Percentiles rank a stretch among this genome's conserved stretches.
Evolutionary conservation across 2,888 invertebrate species (phyloP).

Genomic region (Acrocera orbiculus): DNA sequence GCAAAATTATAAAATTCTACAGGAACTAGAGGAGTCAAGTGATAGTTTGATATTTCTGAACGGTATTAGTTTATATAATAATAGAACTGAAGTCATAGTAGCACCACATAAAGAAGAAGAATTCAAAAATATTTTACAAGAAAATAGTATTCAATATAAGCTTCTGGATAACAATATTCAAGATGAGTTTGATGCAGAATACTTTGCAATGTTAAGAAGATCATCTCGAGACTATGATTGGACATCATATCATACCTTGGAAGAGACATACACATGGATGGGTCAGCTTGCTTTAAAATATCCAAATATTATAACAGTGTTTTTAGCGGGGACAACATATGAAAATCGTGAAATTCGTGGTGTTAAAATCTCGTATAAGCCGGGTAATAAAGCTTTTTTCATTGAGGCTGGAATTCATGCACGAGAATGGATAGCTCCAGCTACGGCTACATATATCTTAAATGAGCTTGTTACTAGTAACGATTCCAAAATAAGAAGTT

Average conservation of each 20-base stretch:
- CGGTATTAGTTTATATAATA: not conserved
- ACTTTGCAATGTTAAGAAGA: not conserved
- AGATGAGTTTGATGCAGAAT: constrained; percentile 3
- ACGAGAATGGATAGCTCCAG: constrained; percentile 59
- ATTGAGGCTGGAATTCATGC: constrained; percentile 50
- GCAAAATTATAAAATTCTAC: constrained; percentile 23
- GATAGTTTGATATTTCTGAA: constrained; percentile 9
- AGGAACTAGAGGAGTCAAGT: constrained; percentile 12
- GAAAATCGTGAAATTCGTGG: constrained; percentile 43
- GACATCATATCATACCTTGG: constrained; percentile 22
- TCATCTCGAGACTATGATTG: constrained; percentile 14
- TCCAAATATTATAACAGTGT: constrained; percentile 33
- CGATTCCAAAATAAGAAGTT: constrained; percentile 31
- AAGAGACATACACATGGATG: constrained; percentile 39
- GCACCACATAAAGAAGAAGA: constrained; percentile 8
- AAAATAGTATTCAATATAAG: constrained; percentile 1
- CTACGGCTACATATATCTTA: constrained; percentile 42
- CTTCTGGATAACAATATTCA: constrained; percentile 8
- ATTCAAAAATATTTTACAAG: constrained; percentile 4
- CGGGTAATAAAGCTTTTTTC: constrained; percentile 37
- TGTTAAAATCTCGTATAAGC: constrained; percentile 35
- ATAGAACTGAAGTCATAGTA: constrained; percentile 5
- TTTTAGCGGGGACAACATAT: constrained; percentile 37
- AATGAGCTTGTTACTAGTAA: constrained; percentile 42
- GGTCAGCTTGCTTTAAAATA: constrained; percentile 31